Percentiles rank a stretch among this genome's conserved stretches.
These are phyloP conservation scores for Oryzias dopingdopingensis DNA, from an alignment of 2,797 vertebrate genomes.

Conservation along the genomic window DNA sequence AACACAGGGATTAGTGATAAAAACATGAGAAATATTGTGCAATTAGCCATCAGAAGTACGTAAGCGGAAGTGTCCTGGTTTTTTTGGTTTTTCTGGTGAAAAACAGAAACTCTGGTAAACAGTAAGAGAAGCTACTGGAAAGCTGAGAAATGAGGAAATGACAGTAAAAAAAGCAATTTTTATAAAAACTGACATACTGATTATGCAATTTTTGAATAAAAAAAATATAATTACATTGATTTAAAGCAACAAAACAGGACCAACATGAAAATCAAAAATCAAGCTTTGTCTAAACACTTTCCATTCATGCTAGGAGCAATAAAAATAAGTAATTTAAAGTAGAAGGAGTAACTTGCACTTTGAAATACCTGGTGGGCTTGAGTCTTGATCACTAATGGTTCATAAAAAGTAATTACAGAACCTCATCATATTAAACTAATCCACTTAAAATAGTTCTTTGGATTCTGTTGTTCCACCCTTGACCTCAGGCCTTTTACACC, in stretches of 20 bases:
- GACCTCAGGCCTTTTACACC: conserved; percentile 64
- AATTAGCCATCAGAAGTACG: conserved; percentile 6
- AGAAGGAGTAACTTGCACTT: conserved; percentile 16
- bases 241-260: neutral
- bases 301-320: conserved; percentile 11
- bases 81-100: conserved; percentile 32
- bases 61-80: conserved; percentile 12
- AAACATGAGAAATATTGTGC: conserved; percentile 7
- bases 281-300: conserved; percentile 7
- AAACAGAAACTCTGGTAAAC: conserved; percentile 13
- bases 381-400: conserved; percentile 8
- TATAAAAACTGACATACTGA: neutral
- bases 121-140: conserved; percentile 8
- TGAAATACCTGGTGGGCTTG: conserved; percentile 8
- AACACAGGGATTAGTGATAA: neutral
- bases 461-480: conserved; percentile 52
- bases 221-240: neutral
- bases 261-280: neutral
- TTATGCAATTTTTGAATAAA: neutral
- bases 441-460: conserved; percentile 42
- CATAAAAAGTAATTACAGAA: conserved; percentile 35
- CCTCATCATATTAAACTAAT: conserved; percentile 37
- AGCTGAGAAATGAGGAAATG: conserved; percentile 6
- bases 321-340: conserved; percentile 3
- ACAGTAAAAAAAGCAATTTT: neutral